Conservation (phyloP, 2,797 vertebrate genomes). For the Enteromius viviparus region DNA sequence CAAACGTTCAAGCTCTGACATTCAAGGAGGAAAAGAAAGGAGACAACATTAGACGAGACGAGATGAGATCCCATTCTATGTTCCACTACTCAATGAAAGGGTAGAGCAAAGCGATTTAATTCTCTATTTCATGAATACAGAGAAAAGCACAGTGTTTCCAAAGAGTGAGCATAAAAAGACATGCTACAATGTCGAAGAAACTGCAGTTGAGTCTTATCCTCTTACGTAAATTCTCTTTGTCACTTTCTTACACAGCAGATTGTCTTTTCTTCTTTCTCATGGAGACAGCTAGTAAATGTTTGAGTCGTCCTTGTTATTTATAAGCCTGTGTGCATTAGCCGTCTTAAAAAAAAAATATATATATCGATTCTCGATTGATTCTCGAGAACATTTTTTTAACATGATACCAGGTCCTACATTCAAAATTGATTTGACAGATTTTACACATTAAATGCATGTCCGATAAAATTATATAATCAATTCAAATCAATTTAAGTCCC, state of each 20-base stretch:
- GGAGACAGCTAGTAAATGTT: not conserved
- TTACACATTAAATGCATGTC: not conserved
- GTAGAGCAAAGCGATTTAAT: slow-evolving; percentile 9
- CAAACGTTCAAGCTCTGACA: not conserved
- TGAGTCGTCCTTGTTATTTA: not conserved
- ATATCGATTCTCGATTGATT: not conserved
- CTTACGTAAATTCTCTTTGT: slow-evolving; percentile 12
- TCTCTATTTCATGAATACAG: not conserved
- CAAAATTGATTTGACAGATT: not conserved
- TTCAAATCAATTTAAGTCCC: not conserved
- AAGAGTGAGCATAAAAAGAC: slow-evolving; percentile 3
- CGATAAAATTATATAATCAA: not conserved
- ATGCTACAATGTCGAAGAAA: not conserved
- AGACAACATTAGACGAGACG: not conserved
- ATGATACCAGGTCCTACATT: not conserved
- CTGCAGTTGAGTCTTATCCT: slow-evolving; percentile 1
- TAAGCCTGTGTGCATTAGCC: not conserved
- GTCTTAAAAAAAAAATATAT: not conserved
- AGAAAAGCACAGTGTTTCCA: not conserved
- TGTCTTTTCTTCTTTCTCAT: not conserved
- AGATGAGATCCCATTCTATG: slow-evolving; percentile 20
- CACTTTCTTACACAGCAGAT: not conserved
- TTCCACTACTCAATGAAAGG: slow-evolving; percentile 32
- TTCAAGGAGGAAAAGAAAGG: slow-evolving; percentile 5
- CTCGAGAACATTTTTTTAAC: not conserved